phyloP scores from a whole-genome alignment of 2,797 vertebrate genomes.

The Octomys mimax region DNA sequence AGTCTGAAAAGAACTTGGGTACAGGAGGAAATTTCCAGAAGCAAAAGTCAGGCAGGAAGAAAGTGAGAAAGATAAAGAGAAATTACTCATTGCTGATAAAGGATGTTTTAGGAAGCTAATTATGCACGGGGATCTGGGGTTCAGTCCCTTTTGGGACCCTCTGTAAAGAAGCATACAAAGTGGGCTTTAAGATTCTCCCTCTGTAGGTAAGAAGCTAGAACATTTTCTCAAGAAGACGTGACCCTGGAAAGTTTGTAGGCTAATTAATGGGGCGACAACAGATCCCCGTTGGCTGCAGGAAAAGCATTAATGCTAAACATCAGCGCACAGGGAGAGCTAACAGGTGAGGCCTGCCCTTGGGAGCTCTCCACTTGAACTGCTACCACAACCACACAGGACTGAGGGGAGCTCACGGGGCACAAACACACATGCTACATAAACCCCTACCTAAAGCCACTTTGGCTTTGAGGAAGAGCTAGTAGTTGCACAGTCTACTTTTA shows the following conservation, averaged over 20 bases:
- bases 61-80: not conserved
- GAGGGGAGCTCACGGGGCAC: not conserved
- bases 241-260: not conserved
- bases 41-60: not conserved
- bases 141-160: not conserved
- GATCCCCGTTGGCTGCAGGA: not conserved
- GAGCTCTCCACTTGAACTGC: not conserved
- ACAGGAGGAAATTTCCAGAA: not conserved
- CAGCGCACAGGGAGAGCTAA: not conserved
- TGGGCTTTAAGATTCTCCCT: not conserved
- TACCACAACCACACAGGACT: not conserved
- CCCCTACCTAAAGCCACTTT: not conserved
- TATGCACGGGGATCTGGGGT: too few relatives aligned
- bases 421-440: not conserved
- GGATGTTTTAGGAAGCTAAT: not conserved
- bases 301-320: not conserved
- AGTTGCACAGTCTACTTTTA: not conserved
- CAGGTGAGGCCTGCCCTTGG: not conserved
- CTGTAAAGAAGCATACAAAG: not conserved
- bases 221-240: not conserved
- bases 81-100: not conserved
- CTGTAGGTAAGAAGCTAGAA: not conserved
- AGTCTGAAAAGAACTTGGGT: not conserved
- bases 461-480: not conserved
- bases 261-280: not conserved